Base-by-base conservation (phyloP, 2,888 invertebrate genomes). In the Tachina lurida region DNA sequence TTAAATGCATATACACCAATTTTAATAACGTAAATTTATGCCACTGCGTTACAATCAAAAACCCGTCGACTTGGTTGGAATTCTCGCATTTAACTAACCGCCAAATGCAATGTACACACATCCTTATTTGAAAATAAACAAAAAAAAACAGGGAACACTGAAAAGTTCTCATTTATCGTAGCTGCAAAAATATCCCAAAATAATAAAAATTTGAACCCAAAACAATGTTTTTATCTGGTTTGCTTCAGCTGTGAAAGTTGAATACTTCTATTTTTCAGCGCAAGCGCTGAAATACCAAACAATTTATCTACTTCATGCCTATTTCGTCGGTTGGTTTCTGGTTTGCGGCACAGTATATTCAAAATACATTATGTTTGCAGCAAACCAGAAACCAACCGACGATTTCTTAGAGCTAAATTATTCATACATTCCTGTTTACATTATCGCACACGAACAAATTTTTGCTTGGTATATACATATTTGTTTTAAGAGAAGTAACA, bases 191-290 rank as follows among this genome's bases (percentile, higher is more conserved):
- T 74, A 70, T 83, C 87, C 87, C 87, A 83, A 71, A 87, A 84
- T 81, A 87, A 80, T 67, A 54, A 58, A 74, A 70, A 70, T 60
- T 79, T 84, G 63, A 71, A 81, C 88, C 87, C 87, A 87, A 83
- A 88, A 88, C 88, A 88, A 84, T 75, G 63, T n/a, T 58, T n/a
- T 63, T 31, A 41, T 58, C 15, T 31, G 7, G 31, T 9, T 15
- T 15, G 13, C 22, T 41, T 31, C 19, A 87, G 87, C 87, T 87
- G 88, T 76, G 80, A 12, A 60, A 62, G 68, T 77, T 60, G 67
- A 56, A 71, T 73, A 58, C 62, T 39, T 7, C 1, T 3, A 52
- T 58, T 15, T 15, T 0, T 74, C 4, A 39, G 67, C 80, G 74
- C 80, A 67, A 17, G 80, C 80, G 79, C n/a, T 58, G 41, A 80